Percentiles rank a stretch among this genome's conserved stretches.
These are phyloP conservation scores for Galagoides demidoff DNA, from an alignment of 2,797 vertebrate species.

Conservation along the genomic window DNA sequence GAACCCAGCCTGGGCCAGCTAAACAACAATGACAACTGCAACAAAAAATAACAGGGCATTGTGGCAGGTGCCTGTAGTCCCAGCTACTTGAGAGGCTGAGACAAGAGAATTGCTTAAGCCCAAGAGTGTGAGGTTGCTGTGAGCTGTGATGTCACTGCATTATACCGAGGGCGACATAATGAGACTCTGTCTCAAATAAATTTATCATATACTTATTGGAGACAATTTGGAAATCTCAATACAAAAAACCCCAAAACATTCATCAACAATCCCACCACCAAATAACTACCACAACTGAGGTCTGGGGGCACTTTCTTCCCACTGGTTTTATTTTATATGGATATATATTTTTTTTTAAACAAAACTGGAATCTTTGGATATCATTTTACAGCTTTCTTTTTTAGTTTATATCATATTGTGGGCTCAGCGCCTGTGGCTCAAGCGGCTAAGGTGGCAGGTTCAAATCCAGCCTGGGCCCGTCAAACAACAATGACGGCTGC, in stretches of 20 bases:
- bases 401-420: not conserved
- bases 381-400: not conserved
- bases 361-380: conserved; percentile 13
- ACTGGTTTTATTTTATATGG: not conserved
- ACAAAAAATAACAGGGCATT: too few species aligned
- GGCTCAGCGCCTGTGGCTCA: not conserved
- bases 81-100: too few species aligned
- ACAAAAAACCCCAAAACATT: not conserved
- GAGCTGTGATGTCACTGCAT: too few species aligned
- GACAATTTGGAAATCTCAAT: conserved; percentile 10
- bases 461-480: too few species aligned
- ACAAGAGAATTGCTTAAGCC: too few species aligned
- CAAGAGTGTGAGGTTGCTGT: too few species aligned
- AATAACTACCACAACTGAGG: not conserved
- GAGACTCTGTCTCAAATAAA: not conserved
- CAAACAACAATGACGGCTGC: too few species aligned
- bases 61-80: too few species aligned
- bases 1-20: too few species aligned
- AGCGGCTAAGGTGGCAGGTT: too few species aligned
- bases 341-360: not conserved
- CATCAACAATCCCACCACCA: not conserved
- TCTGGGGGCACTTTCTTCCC: not conserved
- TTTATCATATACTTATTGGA: not conserved
- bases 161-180: too few species aligned
- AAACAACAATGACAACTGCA: too few species aligned